Evolutionary conservation across 2,888 invertebrate species (phyloP), one percentile per base, ranked within the genome.

Genomic region (Melanostoma scalare): DNA sequence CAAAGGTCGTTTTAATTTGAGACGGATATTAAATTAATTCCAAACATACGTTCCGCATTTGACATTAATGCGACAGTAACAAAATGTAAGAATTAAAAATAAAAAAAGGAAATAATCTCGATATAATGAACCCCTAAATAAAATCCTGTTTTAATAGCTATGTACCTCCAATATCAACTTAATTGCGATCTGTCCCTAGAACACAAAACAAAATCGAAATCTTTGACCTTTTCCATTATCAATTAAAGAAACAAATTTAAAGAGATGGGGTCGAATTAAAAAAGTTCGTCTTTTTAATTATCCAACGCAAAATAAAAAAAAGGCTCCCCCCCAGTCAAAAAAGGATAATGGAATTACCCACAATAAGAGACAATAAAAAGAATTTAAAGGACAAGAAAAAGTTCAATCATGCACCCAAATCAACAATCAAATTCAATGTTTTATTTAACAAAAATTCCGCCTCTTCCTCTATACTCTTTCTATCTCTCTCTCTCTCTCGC

Each of bases 401-500:
- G 67, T 72, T 73, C 77, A 77, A 77, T 82, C 81, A 73, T 63
- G 68, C 77, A 82, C 77, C 77, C 81, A 82, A 82, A 82, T 73
- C 77, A 82, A 77, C 77, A 82, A 82, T 82, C 77, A 73, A 76
- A 74, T 74, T 74, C 74, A 74, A 73, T 82, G 73, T 73, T 82
- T 73, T 82, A 82, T 82, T 48, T 77, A 77, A 82, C 53, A 68
- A 56, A 77, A 75, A 69, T 53, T 30, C 63, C 60, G 38, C 63
- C 75, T 60, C 44, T 68, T 20, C 56, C 31, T 60, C 6, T 10
- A 3, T 4, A 8, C 55, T 3, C 38, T 40, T 6, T 42, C 9
- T 3, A 2, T 58, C 3, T 42, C 30, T 20, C 20, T 10, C 9
- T 20, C 55, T 3, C 38, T 40, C n/a, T 42, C 9, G 3, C 3